Evolutionary conservation across 2,797 vertebrate genomes (phyloP), one percentile per base, ranked within the genome.

Genomic region (Leuciscus waleckii): DNA sequence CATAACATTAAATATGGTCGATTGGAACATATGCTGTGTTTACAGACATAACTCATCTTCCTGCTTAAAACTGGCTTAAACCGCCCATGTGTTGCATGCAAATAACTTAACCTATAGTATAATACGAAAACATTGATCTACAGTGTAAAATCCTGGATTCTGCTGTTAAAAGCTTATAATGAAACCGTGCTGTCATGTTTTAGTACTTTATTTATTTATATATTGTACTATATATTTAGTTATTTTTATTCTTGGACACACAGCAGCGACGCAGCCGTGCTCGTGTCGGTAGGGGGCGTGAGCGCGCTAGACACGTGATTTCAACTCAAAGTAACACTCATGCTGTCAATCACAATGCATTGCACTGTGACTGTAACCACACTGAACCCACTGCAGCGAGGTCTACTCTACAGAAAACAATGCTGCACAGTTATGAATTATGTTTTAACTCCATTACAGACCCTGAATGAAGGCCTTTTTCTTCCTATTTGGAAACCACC

Each of bases 71-170:
- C 21, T 69, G 65, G 21, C 9, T 70, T 0, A 54, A 43, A 29
- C 14, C 80, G 51, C 68, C 51, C 68, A 71, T 68, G 16, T 82
- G 80, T 82, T 82, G 49, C 67, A 19, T 41, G 32, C 67, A 21
- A 19, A 9, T 3, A n/a, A 5, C 2, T 14, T n/a, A 19, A 7
- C 35, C 1, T 71, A 7, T n/a, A 19, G 37, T 35, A 7, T 51
- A 41, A n/a, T 4, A 35, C 7, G 2, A 41, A 54, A 69, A 23
- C 26, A 2, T 21, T 41, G 6, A 2, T 14, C 2, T 58, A 10
- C 8, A 1, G 9, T 41, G 43, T 5, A 58, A 81, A 58, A 19
- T 21, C 9, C 2, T 19, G 5, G 9, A 41, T 39, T 61, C 0
- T 39, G 49, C 51, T 37, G 21, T n/a, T 58, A 5, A 61, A 61